phyloP scores from a whole-genome alignment of 2,113 vertebrate genomes.

The Guaruba guarouba region DNA sequence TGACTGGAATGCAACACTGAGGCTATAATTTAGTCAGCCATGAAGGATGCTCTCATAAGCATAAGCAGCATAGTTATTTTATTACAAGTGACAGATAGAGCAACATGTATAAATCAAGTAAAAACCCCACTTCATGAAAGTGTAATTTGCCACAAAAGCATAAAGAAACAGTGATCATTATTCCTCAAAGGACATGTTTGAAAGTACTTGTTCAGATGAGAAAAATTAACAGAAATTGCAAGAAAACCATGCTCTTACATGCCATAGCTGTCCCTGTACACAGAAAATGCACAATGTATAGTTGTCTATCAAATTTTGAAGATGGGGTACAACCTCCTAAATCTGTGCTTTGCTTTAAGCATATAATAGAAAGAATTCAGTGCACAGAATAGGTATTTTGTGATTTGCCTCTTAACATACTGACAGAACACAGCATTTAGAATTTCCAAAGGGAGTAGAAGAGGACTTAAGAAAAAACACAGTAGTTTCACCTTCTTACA shows the following conservation, averaged over 20 bases:
- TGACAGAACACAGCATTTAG: neutral
- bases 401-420: neutral
- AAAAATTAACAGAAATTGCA: neutral
- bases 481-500: neutral
- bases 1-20: neutral
- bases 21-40: neutral
- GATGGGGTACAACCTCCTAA: neutral
- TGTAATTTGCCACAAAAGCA: neutral
- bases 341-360: neutral
- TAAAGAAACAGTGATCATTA: neutral
- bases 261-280: neutral
- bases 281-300: rapidly evolving
- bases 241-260: neutral
- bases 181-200: neutral
- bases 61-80: neutral
- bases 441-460: neutral
- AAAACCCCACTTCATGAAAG: neutral
- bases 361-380: neutral
- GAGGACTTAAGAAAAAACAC: neutral
- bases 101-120: neutral
- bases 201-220: neutral
- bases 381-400: neutral
- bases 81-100: neutral
- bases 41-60: neutral
- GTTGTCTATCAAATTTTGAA: neutral